Evolutionary conservation across 2,797 vertebrate genomes (phyloP).

Genomic region (Hypotaenidia okinawae): DNA sequence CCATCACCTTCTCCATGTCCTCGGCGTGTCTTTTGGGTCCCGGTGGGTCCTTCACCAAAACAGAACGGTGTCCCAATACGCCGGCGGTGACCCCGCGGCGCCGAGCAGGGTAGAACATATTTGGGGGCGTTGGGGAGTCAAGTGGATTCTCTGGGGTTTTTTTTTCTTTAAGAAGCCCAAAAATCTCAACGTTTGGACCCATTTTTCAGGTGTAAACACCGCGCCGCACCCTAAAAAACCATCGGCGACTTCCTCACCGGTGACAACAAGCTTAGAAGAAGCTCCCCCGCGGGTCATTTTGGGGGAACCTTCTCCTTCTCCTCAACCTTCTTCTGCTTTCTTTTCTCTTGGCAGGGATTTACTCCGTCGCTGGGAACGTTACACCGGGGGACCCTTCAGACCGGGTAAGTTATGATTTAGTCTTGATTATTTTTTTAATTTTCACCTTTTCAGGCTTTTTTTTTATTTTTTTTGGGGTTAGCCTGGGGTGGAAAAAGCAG

Average conservation of each 20-base stretch:
- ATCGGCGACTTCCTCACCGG: accelerated
- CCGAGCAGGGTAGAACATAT: accelerated
- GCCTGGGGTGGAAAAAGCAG: neutral
- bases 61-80: accelerated
- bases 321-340: neutral
- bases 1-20: neutral
- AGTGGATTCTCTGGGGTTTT: accelerated
- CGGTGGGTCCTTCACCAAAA: accelerated
- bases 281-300: neutral
- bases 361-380: neutral
- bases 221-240: accelerated
- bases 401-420: neutral
- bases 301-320: too few species aligned
- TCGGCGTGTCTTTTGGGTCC: neutral
- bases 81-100: too few species aligned
- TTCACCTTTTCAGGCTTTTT: neutral
- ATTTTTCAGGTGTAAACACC: neutral
- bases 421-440: too few species aligned
- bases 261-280: accelerated
- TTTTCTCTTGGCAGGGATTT: neutral
- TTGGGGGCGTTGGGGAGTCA: accelerated
- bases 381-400: neutral
- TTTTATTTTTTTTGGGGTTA: neutral
- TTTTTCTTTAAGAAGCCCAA: accelerated
- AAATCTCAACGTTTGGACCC: neutral